Conservation (phyloP, 2,888 invertebrate genomes). For the Ctena decussata region DNA sequence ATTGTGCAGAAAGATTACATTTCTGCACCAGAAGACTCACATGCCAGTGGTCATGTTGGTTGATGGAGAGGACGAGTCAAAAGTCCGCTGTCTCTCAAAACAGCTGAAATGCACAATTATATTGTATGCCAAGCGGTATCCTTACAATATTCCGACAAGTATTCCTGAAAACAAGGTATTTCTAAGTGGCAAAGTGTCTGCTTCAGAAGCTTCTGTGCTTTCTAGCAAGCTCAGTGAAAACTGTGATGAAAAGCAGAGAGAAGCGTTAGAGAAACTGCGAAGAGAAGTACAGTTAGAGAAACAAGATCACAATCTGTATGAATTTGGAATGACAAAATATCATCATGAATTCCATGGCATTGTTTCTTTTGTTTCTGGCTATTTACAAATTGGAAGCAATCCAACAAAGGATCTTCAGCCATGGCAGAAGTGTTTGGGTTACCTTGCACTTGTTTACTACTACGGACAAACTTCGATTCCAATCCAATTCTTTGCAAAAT, state of each 20-base stretch:
- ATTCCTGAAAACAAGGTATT: conserved; percentile 25
- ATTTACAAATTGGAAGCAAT: conserved; percentile 37
- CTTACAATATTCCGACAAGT: conserved; percentile 29
- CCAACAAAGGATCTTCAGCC: conserved; percentile 25
- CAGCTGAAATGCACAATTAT: conserved; percentile 39
- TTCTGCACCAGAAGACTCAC: conserved; percentile 57
- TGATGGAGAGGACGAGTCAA: conserved; percentile 68
- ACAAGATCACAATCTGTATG: conserved; percentile 46
- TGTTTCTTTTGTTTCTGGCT: conserved; percentile 64
- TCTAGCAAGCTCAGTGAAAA: not conserved
- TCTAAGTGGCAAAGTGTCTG: conserved; percentile 51
- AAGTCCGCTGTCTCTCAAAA: conserved; percentile 36
- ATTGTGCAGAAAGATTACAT: conserved; percentile 6
- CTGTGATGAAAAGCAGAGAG: not conserved
- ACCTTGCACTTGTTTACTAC: conserved; percentile 63
- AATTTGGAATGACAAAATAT: conserved; percentile 66
- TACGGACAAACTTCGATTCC: conserved; percentile 67
- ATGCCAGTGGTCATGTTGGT: conserved; percentile 60
- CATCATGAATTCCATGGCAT: conserved; percentile 64
- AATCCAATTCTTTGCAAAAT: conserved; percentile 59
- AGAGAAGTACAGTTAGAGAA: not conserved
- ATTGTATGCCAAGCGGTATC: conserved; percentile 65
- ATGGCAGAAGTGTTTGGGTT: conserved; percentile 58
- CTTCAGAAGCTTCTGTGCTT: conserved; percentile 48
- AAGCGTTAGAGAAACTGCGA: not conserved